Conservation (phyloP, 2,888 invertebrate genomes). For the Phengaris alcon region DNA sequence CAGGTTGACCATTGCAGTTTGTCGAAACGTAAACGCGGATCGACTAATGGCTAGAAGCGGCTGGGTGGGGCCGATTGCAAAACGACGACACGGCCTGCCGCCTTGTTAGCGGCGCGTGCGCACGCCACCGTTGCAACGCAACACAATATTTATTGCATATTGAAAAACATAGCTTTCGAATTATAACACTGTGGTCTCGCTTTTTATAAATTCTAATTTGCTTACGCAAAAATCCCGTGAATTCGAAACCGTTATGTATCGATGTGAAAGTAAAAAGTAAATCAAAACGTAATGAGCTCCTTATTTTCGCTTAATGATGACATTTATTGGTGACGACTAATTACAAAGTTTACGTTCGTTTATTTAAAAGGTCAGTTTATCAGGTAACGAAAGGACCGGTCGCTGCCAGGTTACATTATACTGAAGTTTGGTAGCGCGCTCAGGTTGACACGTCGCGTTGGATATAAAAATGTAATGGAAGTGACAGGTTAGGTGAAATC, state of each 20-base stretch:
- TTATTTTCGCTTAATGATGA: conserved; percentile 40
- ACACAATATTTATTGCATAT: conserved; percentile 77
- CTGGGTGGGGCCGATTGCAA: conserved; percentile 75
- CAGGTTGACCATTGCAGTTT: conserved; percentile 22
- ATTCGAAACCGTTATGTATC: conserved; percentile 31
- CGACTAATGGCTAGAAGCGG: conserved; percentile 48
- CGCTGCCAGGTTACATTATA: conserved; percentile 62
- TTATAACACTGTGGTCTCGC: conserved; percentile 53
- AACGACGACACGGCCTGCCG: conserved; percentile 70
- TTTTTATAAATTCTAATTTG: conserved; percentile 35
- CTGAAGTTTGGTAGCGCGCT: conserved; percentile 48
- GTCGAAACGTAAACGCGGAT: conserved; percentile 26
- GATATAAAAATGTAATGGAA: conserved; percentile 43
- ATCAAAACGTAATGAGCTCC: conserved; percentile 37
- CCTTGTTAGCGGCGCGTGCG: conserved; percentile 75
- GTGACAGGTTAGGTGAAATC: conserved; percentile 8
- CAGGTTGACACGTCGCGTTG: conserved; percentile 50
- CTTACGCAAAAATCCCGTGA: conserved; percentile 25
- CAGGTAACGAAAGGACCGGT: conserved; percentile 55
- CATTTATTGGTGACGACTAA: conserved; percentile 37
- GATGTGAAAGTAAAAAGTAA: conserved; percentile 37
- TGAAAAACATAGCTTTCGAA: conserved; percentile 70
- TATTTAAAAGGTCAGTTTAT: conserved; percentile 42
- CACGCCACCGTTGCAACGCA: conserved; percentile 69
- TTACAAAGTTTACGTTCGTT: conserved; percentile 37